These are phyloP conservation scores for Neuroterus valhalla DNA, from an alignment of 1,140 invertebrate genomes.

Conservation along the genomic window DNA sequence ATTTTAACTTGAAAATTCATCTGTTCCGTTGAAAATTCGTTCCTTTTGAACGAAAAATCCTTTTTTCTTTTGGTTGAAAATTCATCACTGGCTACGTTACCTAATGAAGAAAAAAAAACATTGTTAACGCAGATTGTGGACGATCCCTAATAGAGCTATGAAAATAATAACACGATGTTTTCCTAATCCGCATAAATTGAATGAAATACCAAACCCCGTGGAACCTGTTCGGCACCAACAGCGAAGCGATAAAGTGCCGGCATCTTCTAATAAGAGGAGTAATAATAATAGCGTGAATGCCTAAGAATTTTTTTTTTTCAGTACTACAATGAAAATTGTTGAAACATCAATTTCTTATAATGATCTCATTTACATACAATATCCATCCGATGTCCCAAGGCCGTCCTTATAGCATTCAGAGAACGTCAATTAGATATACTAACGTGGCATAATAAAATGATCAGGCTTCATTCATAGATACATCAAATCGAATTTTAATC, in stretches of 20 bases:
- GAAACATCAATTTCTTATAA: neutral
- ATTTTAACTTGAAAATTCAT: no score
- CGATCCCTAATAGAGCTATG: neutral
- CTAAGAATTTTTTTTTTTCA: neutral
- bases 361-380: neutral
- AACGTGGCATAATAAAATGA: no score
- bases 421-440: neutral
- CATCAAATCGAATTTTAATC: no score
- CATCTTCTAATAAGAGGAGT: conserved; percentile 10
- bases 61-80: no score
- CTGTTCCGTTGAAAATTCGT: no score
- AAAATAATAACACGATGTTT: neutral
- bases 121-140: neutral
- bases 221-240: conserved; percentile 1
- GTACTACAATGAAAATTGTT: conserved; percentile 9
- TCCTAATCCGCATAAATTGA: neutral
- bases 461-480: no score
- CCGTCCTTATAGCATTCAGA: neutral
- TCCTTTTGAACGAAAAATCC: no score
- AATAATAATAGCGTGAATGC: conserved; percentile 9
- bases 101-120: neutral
- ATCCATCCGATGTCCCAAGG: neutral
- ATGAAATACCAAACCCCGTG: neutral
- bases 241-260: neutral
- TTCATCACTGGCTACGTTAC: no score